phyloP scores from a whole-genome alignment of 2,797 vertebrate species.

The Babyrousa celebensis region DNA sequence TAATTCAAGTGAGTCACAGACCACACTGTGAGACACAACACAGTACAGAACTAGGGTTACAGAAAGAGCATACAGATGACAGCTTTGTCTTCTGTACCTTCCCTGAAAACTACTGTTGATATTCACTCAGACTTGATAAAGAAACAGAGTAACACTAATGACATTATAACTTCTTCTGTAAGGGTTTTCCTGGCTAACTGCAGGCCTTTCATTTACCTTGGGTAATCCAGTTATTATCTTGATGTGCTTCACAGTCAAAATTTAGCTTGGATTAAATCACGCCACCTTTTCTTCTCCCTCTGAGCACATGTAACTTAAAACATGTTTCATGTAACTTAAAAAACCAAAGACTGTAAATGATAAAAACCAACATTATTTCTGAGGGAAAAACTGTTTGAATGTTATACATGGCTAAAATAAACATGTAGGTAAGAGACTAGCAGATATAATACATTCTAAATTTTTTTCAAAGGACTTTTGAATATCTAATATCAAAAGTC shows the following conservation, averaged over 20 bases:
- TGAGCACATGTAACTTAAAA: not conserved
- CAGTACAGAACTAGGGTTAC: not conserved
- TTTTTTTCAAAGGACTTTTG: conserved; percentile 30
- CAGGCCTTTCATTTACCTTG: not conserved
- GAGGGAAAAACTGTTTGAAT: not conserved
- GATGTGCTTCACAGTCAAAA: not conserved
- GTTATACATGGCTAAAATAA: conserved; percentile 37
- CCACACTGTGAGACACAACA: not conserved
- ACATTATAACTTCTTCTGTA: not conserved
- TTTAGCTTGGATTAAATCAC: conserved; percentile 32
- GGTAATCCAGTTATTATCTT: not conserved
- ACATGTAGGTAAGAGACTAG: not conserved
- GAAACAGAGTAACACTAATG: not conserved
- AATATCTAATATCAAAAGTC: not conserved
- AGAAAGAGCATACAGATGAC: not conserved
- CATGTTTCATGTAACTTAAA: conserved; percentile 39
- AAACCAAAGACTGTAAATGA: not conserved
- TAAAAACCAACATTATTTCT: conserved; percentile 21
- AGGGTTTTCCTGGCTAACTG: not conserved
- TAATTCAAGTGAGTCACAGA: not conserved
- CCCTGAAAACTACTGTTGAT: not conserved
- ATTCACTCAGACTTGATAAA: not conserved
- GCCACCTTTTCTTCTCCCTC: not conserved
- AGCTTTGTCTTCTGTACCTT: not conserved
- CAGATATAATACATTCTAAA: not conserved